These are phyloP conservation scores for Sinosuthora webbiana DNA, from an alignment of 2,113 vertebrate species.

Conservation along the genomic window DNA sequence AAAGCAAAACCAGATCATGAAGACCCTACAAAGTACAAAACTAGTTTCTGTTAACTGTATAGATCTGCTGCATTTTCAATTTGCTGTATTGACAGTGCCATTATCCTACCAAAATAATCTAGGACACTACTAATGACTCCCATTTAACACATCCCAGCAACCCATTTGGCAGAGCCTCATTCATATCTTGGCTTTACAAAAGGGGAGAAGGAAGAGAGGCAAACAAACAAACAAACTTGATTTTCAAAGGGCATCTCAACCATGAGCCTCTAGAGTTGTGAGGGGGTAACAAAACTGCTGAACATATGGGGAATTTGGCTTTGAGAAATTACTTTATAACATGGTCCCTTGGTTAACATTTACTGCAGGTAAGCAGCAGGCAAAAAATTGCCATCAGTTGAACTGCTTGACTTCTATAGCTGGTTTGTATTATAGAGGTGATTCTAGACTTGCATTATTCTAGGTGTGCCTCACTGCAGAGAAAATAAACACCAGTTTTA, in stretches of 20 bases:
- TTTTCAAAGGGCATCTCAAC: background rate
- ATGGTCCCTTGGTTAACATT: background rate
- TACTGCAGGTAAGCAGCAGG: background rate
- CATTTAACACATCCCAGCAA: background rate
- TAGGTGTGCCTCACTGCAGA: background rate
- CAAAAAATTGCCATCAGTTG: background rate
- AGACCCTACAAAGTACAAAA: background rate
- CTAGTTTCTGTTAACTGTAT: background rate
- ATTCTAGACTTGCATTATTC: background rate
- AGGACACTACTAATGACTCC: background rate
- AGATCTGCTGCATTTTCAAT: background rate
- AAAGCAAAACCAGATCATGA: background rate
- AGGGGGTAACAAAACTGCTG: background rate
- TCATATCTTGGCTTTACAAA: background rate
- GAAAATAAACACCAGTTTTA: background rate
- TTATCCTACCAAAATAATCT: background rate
- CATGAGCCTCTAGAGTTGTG: accelerated
- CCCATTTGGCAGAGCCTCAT: accelerated
- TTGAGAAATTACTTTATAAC: background rate
- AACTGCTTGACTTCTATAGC: background rate
- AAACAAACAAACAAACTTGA: background rate
- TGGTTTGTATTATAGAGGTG: background rate
- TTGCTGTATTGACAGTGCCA: background rate
- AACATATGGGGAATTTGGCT: background rate
- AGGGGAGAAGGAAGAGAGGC: background rate